Evolutionary conservation across 2,113 vertebrate genomes (phyloP).

Genomic region (Chitala chitala): DNA sequence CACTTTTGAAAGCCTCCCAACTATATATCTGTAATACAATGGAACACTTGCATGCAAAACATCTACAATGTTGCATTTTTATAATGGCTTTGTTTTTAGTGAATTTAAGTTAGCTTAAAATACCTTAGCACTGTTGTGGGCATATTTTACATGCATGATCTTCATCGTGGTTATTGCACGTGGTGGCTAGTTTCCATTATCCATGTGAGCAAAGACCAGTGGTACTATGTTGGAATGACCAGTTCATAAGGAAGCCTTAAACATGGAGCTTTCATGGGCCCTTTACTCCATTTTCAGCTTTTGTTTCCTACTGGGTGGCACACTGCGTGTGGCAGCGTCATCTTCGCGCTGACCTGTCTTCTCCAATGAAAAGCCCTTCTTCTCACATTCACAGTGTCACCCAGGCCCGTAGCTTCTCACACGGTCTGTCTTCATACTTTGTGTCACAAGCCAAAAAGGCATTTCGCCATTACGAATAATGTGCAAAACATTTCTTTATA

Average conservation of each 20-base stretch:
- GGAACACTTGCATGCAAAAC: background rate
- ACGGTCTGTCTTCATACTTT: background rate
- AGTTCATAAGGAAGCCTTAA: constrained; percentile 74
- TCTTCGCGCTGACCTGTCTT: constrained; percentile 70
- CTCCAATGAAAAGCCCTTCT: constrained; percentile 66
- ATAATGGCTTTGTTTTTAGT: background rate
- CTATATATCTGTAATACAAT: constrained; percentile 4
- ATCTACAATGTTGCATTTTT: background rate
- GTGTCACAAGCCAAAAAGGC: constrained; percentile 12
- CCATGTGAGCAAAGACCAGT: constrained; percentile 7
- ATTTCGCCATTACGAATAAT: constrained; percentile 11
- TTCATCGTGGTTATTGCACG: background rate
- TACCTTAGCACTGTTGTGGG: background rate
- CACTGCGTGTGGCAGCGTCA: constrained; percentile 75
- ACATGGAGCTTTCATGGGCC: constrained; percentile 68
- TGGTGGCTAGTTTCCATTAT: background rate
- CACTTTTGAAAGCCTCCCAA: background rate
- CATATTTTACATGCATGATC: background rate
- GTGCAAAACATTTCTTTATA: constrained; percentile 12
- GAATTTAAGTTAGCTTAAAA: background rate
- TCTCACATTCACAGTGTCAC: constrained; percentile 9
- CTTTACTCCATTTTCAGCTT: constrained; percentile 79
- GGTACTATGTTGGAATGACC: constrained; percentile 65
- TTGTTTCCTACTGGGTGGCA: constrained; percentile 77
- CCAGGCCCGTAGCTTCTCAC: constrained; percentile 4